Conservation (phyloP, 1,140 invertebrate genomes). For the Formica selysi region DNA sequence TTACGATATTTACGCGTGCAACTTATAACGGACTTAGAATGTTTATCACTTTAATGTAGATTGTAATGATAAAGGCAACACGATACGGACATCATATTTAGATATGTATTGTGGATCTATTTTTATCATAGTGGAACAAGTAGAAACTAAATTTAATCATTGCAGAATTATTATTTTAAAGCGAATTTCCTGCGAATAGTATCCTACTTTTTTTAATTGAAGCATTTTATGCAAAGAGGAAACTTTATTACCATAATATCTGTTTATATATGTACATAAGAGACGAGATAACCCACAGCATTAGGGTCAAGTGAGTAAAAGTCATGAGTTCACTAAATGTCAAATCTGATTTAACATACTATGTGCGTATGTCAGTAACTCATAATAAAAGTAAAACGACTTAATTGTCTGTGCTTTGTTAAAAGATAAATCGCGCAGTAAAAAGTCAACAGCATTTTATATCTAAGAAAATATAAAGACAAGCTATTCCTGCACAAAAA, state of each 20-base stretch:
- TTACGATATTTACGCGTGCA: conserved; percentile 3
- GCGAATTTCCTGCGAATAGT: neutral
- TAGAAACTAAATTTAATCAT: conserved; percentile 42
- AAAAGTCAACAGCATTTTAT: conserved; percentile 44
- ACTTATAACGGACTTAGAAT: conserved; percentile 14
- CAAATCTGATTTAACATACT: conserved; percentile 76
- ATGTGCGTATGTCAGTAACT: conserved; percentile 60
- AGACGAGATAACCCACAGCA: conserved; percentile 71
- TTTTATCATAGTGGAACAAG: conserved; percentile 53
- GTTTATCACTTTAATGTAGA: conserved; percentile 27
- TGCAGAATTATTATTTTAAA: neutral
- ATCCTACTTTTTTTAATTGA: conserved; percentile 52
- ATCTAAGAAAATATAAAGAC: conserved; percentile 9
- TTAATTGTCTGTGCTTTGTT: conserved; percentile 62
- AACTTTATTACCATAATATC: conserved; percentile 78
- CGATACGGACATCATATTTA: conserved; percentile 35
- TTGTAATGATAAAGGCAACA: conserved; percentile 11
- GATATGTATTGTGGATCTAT: conserved; percentile 56
- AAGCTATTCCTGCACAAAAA: conserved; percentile 55
- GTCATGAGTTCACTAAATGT: conserved; percentile 76
- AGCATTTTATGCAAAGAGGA: conserved; percentile 66
- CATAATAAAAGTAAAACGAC: conserved; percentile 65
- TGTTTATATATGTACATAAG: conserved; percentile 81
- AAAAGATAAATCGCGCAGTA: conserved; percentile 53
- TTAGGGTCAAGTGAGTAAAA: conserved; percentile 75